Evolutionary conservation across 2,888 invertebrate genomes (phyloP).

Genomic region (Troides aeacus): DNA sequence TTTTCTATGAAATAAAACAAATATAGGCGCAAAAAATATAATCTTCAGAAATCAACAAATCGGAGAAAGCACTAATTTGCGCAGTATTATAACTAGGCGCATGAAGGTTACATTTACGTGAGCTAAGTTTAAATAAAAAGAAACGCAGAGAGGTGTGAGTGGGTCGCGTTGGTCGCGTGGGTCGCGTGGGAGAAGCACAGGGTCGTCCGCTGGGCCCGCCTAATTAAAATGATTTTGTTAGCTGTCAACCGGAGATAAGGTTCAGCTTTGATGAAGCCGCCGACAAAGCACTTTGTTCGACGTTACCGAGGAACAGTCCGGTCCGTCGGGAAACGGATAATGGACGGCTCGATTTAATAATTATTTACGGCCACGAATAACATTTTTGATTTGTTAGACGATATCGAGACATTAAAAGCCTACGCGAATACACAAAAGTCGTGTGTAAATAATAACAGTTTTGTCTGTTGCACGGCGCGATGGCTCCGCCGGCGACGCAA

Average conservation of each 20-base stretch:
- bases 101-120: background rate
- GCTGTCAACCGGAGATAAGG: constrained; percentile 74
- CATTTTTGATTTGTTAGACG: constrained; percentile 24
- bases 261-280: constrained; percentile 63
- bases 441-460: constrained; percentile 8
- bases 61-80: constrained; percentile 15
- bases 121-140: constrained; percentile 7
- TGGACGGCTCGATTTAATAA: constrained; percentile 20
- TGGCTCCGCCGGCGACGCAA: constrained; percentile 13
- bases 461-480: constrained; percentile 1
- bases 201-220: constrained; percentile 43
- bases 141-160: constrained; percentile 26
- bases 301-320: constrained; percentile 4
- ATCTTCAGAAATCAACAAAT: background rate
- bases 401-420: constrained; percentile 19
- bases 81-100: constrained; percentile 16
- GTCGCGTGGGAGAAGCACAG: constrained; percentile 52
- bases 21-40: too few species aligned
- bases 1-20: too few species aligned
- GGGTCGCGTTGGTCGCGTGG: constrained; percentile 16
- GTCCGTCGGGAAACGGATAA: constrained; percentile 14
- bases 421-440: constrained; percentile 19
- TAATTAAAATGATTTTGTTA: constrained; percentile 80
- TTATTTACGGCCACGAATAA: constrained; percentile 18
- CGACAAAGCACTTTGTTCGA: constrained; percentile 11